Evolutionary conservation across 2,888 invertebrate genomes (phyloP), one percentile per base, ranked within the genome.

Genomic region (Cryptophagus acutangulus): DNA sequence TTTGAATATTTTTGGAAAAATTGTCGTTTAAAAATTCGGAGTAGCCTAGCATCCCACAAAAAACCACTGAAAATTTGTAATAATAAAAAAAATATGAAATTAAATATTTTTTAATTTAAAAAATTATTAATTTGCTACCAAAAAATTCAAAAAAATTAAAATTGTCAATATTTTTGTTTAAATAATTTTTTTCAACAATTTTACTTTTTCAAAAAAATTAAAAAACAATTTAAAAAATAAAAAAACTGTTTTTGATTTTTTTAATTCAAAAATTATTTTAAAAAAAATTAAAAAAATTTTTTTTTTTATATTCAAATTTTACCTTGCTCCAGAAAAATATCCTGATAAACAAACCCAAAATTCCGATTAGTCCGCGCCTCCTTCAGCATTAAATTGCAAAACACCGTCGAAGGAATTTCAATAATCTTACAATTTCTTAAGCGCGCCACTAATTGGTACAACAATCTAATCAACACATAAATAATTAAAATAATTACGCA

Each of bases 1-100:
- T 51, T 3, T 71, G 40, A 13, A 73, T 61, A 34, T 61, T 44
- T 6, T 57, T 48, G 12, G 64, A 55, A 60, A 70, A 73, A 31
- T 57, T 59, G 3, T 49, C 40, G 12, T 55, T 51, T 1, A 68
- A 48, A 51, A 74, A 73, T 42, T 74, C 71, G 1, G 58, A 43
- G 46, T 63, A 72, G 9, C 74, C 74, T 54, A 71, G 70, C 51
- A 71, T 64, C 1, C 73, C 72, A 47, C 75, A 75, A 2, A 75
- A 51, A 17, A 68, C 55, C 40, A 74, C 74, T 74, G 45, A 34
- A 60, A 55, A 35, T 15, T n/a, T n/a, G n/a, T n/a, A n/a, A n/a
- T n/a, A 26, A 26, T 26, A 26, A 26, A 26, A 26, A 40, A 18
- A 12, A 26, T n/a, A 8, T 17, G 24, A 39, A 17, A n/a, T 3